Percentiles rank a stretch among this genome's conserved stretches.
Conservation (phyloP, 2,888 invertebrate species). For the Drosophila melanocephala region DNA sequence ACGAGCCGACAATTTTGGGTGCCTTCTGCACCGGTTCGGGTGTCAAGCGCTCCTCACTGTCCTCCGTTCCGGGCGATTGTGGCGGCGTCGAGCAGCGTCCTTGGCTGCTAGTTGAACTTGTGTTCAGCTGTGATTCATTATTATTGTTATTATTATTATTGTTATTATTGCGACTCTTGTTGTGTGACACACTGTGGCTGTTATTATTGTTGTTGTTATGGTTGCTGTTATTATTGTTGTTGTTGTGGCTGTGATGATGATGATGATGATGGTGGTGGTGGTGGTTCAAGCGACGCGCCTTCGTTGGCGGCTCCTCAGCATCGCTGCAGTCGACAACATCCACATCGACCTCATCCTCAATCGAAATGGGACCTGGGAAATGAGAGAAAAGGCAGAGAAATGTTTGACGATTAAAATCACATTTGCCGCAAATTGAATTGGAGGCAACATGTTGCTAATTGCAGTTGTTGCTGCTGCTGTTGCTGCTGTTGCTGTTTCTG, state of each 20-base stretch:
- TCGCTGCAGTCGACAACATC: slow-evolving; percentile 90
- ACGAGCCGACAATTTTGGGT: slow-evolving; percentile 88
- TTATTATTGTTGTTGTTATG: slow-evolving; percentile 56
- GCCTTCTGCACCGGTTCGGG: slow-evolving; percentile 85
- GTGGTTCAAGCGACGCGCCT: slow-evolving; percentile 81
- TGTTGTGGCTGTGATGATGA: slow-evolving; percentile 39
- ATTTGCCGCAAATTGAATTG: slow-evolving; percentile 34
- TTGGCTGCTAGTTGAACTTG: slow-evolving; percentile 82
- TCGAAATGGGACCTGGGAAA: slow-evolving; percentile 85
- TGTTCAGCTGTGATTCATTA: slow-evolving; percentile 71
- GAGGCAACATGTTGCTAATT: slow-evolving; percentile 43
- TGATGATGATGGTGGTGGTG: slow-evolving; percentile 51
- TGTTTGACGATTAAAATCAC: slow-evolving; percentile 43
- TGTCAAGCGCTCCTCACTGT: slow-evolving; percentile 84
- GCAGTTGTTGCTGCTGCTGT: background rate
- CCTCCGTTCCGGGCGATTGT: slow-evolving; percentile 84
- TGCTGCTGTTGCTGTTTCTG: too few relatives aligned
- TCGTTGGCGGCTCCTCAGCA: slow-evolving; percentile 86
- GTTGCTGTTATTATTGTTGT: slow-evolving; percentile 50
- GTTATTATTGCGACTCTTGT: slow-evolving; percentile 48
- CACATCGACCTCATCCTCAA: slow-evolving; percentile 89
- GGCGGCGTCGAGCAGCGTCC: slow-evolving; percentile 85
- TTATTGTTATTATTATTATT: slow-evolving; percentile 51
- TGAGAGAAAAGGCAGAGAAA: background rate
- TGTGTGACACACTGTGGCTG: slow-evolving; percentile 57